These are phyloP conservation scores for Propithecus coquereli DNA, from an alignment of 2,113 vertebrate species.

Conservation along the genomic window DNA sequence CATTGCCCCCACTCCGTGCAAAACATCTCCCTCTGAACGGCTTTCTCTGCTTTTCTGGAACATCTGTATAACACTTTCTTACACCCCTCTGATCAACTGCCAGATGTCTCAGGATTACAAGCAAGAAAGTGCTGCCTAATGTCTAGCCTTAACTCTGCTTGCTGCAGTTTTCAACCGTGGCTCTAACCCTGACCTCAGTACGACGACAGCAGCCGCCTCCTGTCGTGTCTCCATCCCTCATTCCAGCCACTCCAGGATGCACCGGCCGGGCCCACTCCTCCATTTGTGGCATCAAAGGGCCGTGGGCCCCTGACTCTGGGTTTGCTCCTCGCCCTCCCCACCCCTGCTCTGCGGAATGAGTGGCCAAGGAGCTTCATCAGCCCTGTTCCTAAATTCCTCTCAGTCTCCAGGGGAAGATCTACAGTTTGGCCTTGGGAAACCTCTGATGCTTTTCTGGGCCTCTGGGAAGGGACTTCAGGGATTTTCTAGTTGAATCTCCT, in stretches of 20 bases:
- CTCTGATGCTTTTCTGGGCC: background rate
- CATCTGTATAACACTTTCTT: too few relatives aligned
- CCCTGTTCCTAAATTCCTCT: background rate
- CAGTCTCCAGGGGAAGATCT: background rate
- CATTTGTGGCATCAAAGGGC: background rate
- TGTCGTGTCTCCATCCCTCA: background rate
- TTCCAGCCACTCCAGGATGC: background rate
- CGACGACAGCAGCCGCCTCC: background rate
- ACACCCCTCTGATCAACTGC: background rate
- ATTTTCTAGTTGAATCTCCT: background rate
- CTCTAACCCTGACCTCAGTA: background rate
- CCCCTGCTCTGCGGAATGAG: background rate
- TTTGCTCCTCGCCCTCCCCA: background rate
- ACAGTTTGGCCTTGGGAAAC: background rate
- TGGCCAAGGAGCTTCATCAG: background rate
- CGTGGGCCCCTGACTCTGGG: background rate
- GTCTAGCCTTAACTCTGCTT: background rate
- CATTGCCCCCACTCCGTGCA: background rate
- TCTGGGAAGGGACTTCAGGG: background rate
- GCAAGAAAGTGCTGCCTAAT: background rate
- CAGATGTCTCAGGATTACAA: background rate
- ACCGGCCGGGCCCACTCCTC: background rate
- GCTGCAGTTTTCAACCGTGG: background rate
- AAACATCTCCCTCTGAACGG: background rate
- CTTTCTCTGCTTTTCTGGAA: background rate